A percentile compares a stretch with the other conserved stretches of the same genome.
Evolutionary conservation across 1,140 invertebrate genomes (phyloP).

Genomic region (Cyclina sinensis): DNA sequence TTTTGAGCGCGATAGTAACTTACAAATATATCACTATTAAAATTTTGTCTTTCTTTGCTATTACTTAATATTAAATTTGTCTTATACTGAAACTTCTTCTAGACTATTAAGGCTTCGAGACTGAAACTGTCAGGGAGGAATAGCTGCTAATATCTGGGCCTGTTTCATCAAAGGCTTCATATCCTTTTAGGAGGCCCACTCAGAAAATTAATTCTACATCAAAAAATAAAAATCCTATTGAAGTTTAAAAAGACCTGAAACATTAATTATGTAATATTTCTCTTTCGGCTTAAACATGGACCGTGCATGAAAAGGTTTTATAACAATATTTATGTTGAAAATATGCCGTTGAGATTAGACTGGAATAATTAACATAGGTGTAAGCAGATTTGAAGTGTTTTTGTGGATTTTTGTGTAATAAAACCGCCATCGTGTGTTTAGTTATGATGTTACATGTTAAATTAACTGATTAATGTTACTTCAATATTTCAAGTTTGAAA

Average conservation of each 20-base stretch:
- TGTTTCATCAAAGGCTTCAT: not conserved
- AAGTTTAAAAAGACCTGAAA: not conserved
- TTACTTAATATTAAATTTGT: no score
- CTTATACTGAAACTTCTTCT: no score
- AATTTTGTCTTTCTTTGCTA: no score
- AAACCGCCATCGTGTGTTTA: not conserved
- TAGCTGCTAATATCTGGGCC: not conserved
- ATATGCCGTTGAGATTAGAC: not conserved
- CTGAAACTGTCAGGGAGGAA: not conserved
- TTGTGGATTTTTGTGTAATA: not conserved
- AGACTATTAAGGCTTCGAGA: not conserved
- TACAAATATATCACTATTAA: no score
- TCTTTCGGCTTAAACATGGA: not conserved
- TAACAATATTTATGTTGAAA: conserved; percentile 36
- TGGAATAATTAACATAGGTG: not conserved
- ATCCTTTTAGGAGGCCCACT: not conserved
- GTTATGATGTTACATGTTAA: no score
- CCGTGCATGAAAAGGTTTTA: not conserved
- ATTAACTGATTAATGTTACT: no score
- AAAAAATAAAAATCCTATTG: conserved; percentile 16
- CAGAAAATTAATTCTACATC: conserved; percentile 31
- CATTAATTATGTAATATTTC: conserved; percentile 21
- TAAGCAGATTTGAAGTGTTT: not conserved
- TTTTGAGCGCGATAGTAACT: no score
- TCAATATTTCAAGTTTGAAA: no score